A percentile compares a stretch with the other conserved stretches of the same genome.
These are phyloP conservation scores for Salpingus planirostris DNA, from an alignment of 2,888 invertebrate genomes.

Conservation along the genomic window DNA sequence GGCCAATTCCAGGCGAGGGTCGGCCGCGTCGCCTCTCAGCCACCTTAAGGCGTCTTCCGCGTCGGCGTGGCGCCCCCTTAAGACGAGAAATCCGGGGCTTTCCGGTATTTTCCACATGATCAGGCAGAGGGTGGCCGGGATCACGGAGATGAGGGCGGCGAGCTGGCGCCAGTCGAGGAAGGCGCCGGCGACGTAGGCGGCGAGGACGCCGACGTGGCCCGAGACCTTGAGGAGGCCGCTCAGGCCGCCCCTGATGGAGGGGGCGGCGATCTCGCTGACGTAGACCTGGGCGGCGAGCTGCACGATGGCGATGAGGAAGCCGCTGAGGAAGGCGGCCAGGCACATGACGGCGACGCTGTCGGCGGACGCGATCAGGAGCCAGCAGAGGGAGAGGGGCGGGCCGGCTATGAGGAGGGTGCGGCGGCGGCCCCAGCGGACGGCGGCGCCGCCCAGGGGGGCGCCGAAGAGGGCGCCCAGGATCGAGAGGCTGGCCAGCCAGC, in stretches of 20 bases:
- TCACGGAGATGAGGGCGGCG: conserved; percentile 69
- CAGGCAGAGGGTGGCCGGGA: conserved; percentile 67
- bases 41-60: conserved; percentile 68
- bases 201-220: conserved; percentile 75
- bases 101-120: conserved; percentile 76
- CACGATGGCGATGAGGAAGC: conserved; percentile 44
- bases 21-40: conserved; percentile 69
- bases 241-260: conserved; percentile 76
- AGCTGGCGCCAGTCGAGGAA: conserved; percentile 78
- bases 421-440: conserved; percentile 65
- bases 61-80: conserved; percentile 66
- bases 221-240: conserved; percentile 81
- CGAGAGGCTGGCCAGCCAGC: conserved; percentile 74
- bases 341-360: conserved; percentile 72
- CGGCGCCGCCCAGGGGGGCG: conserved; percentile 68
- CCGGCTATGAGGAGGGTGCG: conserved; percentile 62
- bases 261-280: conserved; percentile 84
- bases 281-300: conserved; percentile 54
- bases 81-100: conserved; percentile 76
- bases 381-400: conserved; percentile 68
- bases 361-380: conserved; percentile 73
- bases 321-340: conserved; percentile 75
- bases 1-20: conserved; percentile 65
- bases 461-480: conserved; percentile 73
- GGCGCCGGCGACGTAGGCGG: conserved; percentile 75